Conservation (phyloP, 2,888 invertebrate species). For the Tinea pellionella region DNA sequence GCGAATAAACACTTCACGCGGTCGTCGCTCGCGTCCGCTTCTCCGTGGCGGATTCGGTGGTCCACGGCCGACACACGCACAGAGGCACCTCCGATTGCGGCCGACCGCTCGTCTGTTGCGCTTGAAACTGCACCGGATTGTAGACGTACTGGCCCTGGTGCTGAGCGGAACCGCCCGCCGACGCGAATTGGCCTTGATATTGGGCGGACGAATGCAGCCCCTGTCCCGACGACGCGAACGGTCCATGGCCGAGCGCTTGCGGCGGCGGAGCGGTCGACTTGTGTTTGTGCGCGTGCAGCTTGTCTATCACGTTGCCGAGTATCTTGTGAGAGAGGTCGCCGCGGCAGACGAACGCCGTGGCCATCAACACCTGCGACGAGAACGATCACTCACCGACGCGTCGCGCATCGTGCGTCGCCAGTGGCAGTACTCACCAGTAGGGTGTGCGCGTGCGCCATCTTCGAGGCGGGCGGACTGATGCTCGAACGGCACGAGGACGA, state of each 20-base stretch:
- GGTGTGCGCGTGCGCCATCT: neutral
- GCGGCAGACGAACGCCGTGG: neutral
- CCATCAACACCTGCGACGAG: neutral
- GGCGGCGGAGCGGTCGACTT: conserved; percentile 28
- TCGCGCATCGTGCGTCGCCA: neutral
- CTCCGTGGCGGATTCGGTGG: neutral
- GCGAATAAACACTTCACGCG: neutral
- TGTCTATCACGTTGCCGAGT: conserved; percentile 56
- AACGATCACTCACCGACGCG: neutral
- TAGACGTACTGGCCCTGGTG: neutral
- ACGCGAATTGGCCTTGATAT: neutral
- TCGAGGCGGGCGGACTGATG: neutral
- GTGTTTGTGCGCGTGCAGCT: conserved; percentile 52
- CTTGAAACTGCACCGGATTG: neutral
- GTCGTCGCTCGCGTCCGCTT: neutral
- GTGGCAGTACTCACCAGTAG: neutral
- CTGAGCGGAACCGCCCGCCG: neutral
- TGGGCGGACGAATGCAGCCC: neutral
- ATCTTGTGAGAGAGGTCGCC: conserved; percentile 48
- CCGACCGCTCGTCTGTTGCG: neutral
- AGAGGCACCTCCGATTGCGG: conserved; percentile 25
- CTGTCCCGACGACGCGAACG: conserved; percentile 19
- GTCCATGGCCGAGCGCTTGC: conserved; percentile 11
- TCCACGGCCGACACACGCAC: conserved; percentile 56
- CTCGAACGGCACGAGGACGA: neutral